Conservation (phyloP, 2,113 vertebrate species). For the Ailuropoda melanoleuca region DNA sequence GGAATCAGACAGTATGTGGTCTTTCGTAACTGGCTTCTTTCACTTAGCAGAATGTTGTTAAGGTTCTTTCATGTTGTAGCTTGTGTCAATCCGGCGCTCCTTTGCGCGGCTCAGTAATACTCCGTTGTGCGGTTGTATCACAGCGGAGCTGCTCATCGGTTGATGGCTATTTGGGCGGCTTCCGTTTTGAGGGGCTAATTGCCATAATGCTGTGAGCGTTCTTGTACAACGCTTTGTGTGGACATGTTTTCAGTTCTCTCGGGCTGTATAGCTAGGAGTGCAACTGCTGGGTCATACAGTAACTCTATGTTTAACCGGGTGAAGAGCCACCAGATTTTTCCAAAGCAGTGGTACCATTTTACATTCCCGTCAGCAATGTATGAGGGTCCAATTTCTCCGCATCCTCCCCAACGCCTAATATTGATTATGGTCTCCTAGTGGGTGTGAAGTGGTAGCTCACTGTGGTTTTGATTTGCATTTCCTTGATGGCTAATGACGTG, state of each 20-base stretch:
- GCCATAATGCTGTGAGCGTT: neutral
- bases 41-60: neutral
- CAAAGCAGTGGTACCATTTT: neutral
- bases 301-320: neutral
- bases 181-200: neutral
- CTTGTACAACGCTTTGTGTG: neutral
- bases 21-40: conserved; percentile 1
- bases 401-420: neutral
- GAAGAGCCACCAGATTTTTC: neutral
- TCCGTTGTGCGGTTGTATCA: neutral
- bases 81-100: neutral
- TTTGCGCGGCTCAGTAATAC: neutral
- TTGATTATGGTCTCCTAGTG: neutral
- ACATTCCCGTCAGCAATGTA: neutral
- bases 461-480: neutral
- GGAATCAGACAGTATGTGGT: neutral
- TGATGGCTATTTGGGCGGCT: neutral
- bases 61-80: neutral
- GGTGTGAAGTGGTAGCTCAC: neutral
- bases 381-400: neutral
- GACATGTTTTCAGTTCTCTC: neutral
- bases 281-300: neutral
- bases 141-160: neutral
- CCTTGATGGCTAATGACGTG: neutral
- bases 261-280: neutral